phyloP scores from a whole-genome alignment of 2,888 invertebrate genomes.

The Neoitamus cyanurus region DNA sequence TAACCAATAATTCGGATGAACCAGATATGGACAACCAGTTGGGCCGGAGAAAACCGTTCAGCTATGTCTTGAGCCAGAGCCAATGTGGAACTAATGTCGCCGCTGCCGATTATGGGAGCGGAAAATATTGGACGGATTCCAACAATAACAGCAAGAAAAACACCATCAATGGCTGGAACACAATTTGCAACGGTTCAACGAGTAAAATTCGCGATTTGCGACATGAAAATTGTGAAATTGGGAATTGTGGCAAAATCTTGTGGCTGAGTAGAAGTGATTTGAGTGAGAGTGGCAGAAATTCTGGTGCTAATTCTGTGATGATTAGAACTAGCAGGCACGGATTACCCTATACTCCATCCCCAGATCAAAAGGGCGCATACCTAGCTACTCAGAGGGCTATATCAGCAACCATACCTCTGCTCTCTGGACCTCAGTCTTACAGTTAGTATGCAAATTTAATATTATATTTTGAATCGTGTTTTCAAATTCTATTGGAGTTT shows the following conservation, averaged over 20 bases:
- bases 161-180: constrained; percentile 43
- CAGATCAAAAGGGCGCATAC: constrained; percentile 60
- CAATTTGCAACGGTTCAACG: constrained; percentile 48
- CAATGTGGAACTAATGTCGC: constrained; percentile 5
- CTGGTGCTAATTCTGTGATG: constrained; percentile 52
- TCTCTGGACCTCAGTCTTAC: constrained; percentile 81
- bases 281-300: constrained; percentile 29
- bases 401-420: constrained; percentile 73
- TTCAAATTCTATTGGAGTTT: too few relatives aligned
- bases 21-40: constrained; percentile 19
- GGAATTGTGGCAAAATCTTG: constrained; percentile 64
- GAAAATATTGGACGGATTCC: constrained; percentile 40
- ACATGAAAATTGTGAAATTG: constrained; percentile 59
- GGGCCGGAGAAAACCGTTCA: background rate
- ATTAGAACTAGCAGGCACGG: constrained; percentile 62
- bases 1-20: constrained; percentile 18
- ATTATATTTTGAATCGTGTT: background rate
- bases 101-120: constrained; percentile 23
- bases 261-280: constrained; percentile 60
- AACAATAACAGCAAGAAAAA: constrained; percentile 47
- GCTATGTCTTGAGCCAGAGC: background rate
- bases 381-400: constrained; percentile 64
- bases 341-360: constrained; percentile 62
- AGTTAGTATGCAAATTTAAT: constrained; percentile 72
- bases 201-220: constrained; percentile 41